These are phyloP conservation scores for Labroides dimidiatus DNA, from an alignment of 2,797 vertebrate genomes.

Conservation along the genomic window DNA sequence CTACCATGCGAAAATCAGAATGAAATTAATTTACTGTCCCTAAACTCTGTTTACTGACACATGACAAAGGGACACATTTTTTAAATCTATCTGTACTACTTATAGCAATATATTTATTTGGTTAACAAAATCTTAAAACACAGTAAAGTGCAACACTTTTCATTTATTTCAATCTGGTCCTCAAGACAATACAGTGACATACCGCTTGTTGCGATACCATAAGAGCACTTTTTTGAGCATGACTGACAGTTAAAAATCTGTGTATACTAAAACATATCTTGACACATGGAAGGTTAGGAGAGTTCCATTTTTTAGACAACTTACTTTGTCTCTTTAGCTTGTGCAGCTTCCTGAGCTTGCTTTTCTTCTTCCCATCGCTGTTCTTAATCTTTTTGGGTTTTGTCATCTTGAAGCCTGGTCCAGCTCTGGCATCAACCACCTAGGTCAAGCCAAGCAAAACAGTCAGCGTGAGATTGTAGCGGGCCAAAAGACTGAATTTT, in stretches of 20 bases:
- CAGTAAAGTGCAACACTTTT: too few species aligned
- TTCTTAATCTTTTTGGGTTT: constrained; percentile 89
- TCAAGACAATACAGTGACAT: too few species aligned
- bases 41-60: not conserved
- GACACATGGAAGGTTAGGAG: not conserved
- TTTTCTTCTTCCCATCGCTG: constrained; percentile 85
- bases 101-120: too few species aligned
- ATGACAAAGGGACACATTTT: not conserved
- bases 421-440: constrained; percentile 89
- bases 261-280: not conserved
- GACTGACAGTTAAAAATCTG: too few species aligned
- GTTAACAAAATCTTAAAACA: too few species aligned
- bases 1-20: not conserved
- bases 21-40: not conserved
- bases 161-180: too few species aligned
- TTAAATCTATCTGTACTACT: too few species aligned
- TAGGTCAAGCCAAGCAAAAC: constrained; percentile 43
- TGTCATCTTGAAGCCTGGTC: constrained; percentile 87
- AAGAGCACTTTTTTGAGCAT: too few species aligned
- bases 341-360: constrained; percentile 85
- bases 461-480: not conserved
- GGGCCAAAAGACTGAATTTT: not conserved
- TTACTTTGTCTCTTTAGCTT: constrained; percentile 88
- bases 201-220: too few species aligned
- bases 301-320: constrained; percentile 38